Base-by-base conservation (phyloP, 2,888 invertebrate species). In the Philaethria dido region DNA sequence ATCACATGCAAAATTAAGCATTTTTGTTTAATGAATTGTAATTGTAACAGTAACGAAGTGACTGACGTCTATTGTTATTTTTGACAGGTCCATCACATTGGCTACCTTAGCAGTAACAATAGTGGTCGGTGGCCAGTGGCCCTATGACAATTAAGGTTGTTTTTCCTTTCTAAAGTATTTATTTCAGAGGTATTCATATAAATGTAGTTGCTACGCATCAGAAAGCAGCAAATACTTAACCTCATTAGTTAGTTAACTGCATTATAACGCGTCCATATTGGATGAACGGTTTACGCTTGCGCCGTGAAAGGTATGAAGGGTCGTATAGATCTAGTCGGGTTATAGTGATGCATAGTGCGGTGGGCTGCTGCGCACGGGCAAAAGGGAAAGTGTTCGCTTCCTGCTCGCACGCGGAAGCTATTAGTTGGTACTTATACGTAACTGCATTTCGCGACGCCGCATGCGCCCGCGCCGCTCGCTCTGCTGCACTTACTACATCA, bases 351-450 rank as follows among this genome's bases (percentile, higher is more conserved):
- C 85, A 86, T 86, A 83, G 81, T 78, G 83, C 79, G 79, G 80
- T 84, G 82, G 88, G 89, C 90, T 90, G 90, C 90, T 90, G 91
- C 88, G 88, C 87, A 78, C 86, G 80, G 88, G 89, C 88, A 90
- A 92, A 92, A 92, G 91, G 89, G 92, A 92, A 92, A 92, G 92
- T 92, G 88, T 79, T 80, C 78, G 85, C 86, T 92, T 92, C 92
- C 92, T 92, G 91, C 87, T 92, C 79, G 83, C 86, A 87, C 87
- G 86, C 91, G 92, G 92, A 92, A 92, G 86, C 80, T 85, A 83
- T 87, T 81, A 82, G 84, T 81, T 82, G 78, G 82, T 76, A 72
- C 77, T 80, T 77, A 81, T 81, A 85, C 88, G 86, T 88, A 88
- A 87, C 86, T 85, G 84, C 84, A 83, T 81, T 83, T 84, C 80